These are phyloP conservation scores for Calidris pugnax DNA, from an alignment of 2,113 vertebrate species.

Conservation along the genomic window DNA sequence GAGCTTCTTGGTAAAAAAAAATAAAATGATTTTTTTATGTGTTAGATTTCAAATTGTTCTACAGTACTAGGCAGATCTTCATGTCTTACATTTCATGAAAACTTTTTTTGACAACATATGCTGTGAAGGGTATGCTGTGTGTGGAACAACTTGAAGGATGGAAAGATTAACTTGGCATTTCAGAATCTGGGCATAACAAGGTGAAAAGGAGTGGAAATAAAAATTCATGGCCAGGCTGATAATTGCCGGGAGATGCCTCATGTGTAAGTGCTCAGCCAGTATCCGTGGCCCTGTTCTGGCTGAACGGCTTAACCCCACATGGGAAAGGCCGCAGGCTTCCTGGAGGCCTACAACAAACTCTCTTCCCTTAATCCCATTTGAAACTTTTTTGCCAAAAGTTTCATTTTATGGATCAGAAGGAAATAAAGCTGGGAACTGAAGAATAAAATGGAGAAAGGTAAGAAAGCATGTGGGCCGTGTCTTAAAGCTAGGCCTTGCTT, in stretches of 20 bases:
- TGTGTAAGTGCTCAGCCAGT: neutral
- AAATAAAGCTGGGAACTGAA: neutral
- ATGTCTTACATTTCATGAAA: neutral
- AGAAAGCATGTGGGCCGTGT: accelerated
- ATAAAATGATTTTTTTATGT: neutral
- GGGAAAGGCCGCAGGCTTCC: neutral
- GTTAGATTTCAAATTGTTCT: neutral
- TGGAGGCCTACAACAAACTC: accelerated
- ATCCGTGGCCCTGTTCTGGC: neutral
- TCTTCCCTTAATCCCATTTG: neutral
- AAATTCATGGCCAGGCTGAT: neutral
- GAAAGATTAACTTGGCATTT: neutral
- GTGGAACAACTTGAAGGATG: neutral
- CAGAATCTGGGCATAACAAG: neutral
- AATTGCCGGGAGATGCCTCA: neutral
- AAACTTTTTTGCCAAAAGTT: neutral
- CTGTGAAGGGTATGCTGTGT: neutral
- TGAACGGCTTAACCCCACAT: neutral
- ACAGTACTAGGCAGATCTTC: neutral
- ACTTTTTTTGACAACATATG: neutral
- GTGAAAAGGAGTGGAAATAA: neutral
- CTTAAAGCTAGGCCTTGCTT: neutral
- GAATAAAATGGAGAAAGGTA: neutral
- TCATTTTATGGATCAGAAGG: neutral
- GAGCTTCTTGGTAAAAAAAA: neutral